Evolutionary conservation across 2,797 vertebrate genomes (phyloP).

Genomic region (Oophaga sylvatica): DNA sequence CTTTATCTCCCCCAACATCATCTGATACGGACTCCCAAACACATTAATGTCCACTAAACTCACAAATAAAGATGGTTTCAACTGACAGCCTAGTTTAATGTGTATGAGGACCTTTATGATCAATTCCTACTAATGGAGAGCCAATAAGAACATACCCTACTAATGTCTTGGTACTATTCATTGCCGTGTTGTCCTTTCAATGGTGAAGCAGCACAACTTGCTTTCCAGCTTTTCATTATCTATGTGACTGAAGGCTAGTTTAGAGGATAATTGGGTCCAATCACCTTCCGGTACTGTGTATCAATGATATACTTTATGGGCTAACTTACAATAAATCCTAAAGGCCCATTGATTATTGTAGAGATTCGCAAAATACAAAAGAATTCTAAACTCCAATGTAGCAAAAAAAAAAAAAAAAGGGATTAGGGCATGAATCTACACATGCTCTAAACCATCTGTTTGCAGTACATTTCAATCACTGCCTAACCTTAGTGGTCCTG

Average conservation of each 20-base stretch:
- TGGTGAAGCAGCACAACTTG: not conserved
- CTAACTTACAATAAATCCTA: conserved; percentile 22
- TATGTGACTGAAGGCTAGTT: not conserved
- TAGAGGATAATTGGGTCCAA: not conserved
- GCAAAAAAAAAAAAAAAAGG: not conserved
- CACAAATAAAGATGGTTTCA: too few species aligned
- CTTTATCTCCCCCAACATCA: too few species aligned
- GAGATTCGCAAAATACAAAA: conserved; percentile 3
- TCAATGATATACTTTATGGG: conserved; percentile 31
- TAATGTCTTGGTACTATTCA: not conserved
- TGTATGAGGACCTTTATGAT: not conserved
- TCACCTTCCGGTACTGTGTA: not conserved
- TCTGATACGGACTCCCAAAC: too few species aligned
- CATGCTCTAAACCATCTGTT: conserved; percentile 46
- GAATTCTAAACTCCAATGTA: conserved; percentile 5
- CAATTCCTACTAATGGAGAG: not conserved
- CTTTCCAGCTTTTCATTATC: not conserved
- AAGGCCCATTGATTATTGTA: conserved; percentile 17
- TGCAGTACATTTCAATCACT: conserved; percentile 29
- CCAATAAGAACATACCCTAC: not conserved
- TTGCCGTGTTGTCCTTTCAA: not conserved
- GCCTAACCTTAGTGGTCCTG: conserved; percentile 19
- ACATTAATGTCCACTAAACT: too few species aligned
- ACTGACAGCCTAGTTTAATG: too few species aligned
- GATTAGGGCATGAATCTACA: conserved; percentile 16